Percentiles rank a stretch among this genome's conserved stretches.
phyloP scores from a whole-genome alignment of 2,113 vertebrate genomes.

The Mohoua ochrocephala region DNA sequence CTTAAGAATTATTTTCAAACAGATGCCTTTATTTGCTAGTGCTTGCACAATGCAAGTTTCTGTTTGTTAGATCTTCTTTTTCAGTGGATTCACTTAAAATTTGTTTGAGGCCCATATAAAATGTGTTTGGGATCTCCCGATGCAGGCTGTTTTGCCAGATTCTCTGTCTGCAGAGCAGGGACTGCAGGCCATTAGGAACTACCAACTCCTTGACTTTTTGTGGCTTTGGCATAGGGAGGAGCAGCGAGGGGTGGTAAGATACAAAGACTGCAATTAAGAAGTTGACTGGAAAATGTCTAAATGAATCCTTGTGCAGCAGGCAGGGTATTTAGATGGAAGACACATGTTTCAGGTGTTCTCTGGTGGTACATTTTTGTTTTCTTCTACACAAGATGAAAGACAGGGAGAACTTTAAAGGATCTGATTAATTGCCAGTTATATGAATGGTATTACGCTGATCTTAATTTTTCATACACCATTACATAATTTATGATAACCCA shows the following conservation, averaged over 20 bases:
- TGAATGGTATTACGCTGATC: not conserved
- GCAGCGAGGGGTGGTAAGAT: not conserved
- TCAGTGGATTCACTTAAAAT: not conserved
- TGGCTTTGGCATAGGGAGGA: not conserved
- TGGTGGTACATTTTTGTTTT: not conserved
- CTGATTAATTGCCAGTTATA: not conserved
- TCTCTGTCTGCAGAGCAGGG: not conserved
- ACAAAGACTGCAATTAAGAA: not conserved
- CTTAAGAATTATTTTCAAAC: not conserved
- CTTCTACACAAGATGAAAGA: not conserved
- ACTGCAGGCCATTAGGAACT: not conserved
- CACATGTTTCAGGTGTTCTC: not conserved
- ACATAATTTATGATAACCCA: not conserved
- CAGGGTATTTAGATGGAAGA: not conserved
- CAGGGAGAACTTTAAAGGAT: not conserved
- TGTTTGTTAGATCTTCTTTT: not conserved
- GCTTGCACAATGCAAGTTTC: not conserved
- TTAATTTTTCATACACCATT: not conserved
- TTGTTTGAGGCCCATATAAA: not conserved
- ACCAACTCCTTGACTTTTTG: not conserved
- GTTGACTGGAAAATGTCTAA: not conserved
- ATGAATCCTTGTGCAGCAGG: not conserved
- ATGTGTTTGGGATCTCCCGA: rapidly evolving
- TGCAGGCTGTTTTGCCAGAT: not conserved
- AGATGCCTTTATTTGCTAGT: not conserved